Percentiles rank a stretch among this genome's conserved stretches.
Evolutionary conservation across 2,113 vertebrate genomes (phyloP).

Genomic region (Sprattus sprattus): DNA sequence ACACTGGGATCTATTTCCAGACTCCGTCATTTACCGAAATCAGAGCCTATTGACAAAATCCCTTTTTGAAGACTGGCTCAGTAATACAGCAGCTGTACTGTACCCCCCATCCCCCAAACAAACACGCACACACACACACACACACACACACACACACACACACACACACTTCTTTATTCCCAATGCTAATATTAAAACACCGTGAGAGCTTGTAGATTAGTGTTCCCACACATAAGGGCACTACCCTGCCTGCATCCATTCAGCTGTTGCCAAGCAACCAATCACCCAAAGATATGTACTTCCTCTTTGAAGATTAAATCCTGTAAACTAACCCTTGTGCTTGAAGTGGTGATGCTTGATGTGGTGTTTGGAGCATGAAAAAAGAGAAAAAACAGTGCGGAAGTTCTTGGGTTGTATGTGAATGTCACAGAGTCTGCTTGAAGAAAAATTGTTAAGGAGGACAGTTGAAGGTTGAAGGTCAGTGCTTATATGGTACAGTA

Average conservation of each 20-base stretch:
- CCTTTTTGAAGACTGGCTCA: neutral
- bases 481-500: no score
- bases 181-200: conserved; percentile 27
- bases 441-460: no score
- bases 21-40: conserved; percentile 19
- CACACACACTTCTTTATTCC: neutral
- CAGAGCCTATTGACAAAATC: conserved; percentile 29
- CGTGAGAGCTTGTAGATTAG: conserved; percentile 31
- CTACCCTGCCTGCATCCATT: conserved; percentile 36
- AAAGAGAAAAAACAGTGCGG: neutral
- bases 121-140: no score
- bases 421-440: neutral
- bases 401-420: neutral
- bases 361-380: neutral
- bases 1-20: conserved; percentile 38
- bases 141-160: no score
- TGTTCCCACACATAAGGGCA: conserved; percentile 40
- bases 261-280: conserved; percentile 48
- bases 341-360: neutral
- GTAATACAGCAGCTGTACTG: neutral
- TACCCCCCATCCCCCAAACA: neutral
- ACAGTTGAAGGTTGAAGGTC: no score
- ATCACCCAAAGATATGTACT: conserved; percentile 40
- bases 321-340: conserved; percentile 21
- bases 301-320: conserved; percentile 44